Percentiles rank a stretch among this genome's conserved stretches.
Conservation (phyloP, 2,113 vertebrate species). For the Alligator mississippiensis region DNA sequence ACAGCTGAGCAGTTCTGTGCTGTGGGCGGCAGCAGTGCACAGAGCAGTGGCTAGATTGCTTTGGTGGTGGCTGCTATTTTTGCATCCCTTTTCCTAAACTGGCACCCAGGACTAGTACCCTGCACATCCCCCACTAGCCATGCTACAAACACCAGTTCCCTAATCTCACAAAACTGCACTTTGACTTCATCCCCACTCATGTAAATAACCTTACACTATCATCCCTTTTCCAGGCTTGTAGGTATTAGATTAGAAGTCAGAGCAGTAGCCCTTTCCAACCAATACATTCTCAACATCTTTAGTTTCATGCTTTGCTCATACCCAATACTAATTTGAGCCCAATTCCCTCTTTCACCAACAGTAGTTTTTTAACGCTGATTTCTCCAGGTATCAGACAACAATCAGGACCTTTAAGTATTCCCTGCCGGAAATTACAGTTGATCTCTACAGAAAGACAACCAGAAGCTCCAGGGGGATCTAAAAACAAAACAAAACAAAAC, state of each 20-base stretch:
- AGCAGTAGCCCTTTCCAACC: background rate
- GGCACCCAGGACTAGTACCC: too few species aligned
- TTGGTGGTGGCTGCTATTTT: too few species aligned
- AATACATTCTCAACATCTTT: background rate
- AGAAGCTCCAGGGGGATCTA: background rate
- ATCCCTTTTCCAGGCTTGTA: background rate
- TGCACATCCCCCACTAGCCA: background rate
- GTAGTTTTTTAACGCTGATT: background rate
- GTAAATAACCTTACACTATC: background rate
- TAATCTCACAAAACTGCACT: rapidly evolving
- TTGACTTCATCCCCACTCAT: background rate
- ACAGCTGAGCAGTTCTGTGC: background rate
- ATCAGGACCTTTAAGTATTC: background rate
- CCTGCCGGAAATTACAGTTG: background rate
- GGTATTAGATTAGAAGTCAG: background rate
- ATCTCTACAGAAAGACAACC: background rate
- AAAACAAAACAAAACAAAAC: background rate
- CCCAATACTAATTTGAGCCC: background rate
- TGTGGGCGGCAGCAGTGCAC: too few species aligned
- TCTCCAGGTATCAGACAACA: background rate
- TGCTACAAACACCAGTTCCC: background rate
- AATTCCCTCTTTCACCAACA: background rate
- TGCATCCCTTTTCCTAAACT: too few species aligned
- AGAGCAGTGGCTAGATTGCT: too few species aligned
- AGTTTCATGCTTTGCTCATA: background rate